Evolutionary conservation across 2,113 vertebrate genomes (phyloP), one percentile per base, ranked within the genome.

Genomic region (Alethe castanea): DNA sequence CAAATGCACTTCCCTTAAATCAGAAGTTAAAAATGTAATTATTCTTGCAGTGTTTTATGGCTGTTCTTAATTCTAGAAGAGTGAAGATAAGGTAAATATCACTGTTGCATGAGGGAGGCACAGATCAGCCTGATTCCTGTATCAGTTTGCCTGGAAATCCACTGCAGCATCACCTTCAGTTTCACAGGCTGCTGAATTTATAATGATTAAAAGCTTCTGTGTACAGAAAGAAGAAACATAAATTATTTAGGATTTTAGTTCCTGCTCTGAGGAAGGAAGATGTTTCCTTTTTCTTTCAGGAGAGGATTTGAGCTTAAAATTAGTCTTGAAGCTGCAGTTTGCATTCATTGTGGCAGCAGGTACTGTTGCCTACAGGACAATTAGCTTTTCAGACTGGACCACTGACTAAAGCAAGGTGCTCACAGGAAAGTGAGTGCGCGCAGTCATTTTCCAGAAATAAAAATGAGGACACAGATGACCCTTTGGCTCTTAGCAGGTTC

Each of bases 241-340:
- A 88, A 92, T 95, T 88, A 93, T 90, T 90, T 70, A 97, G 38
- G 14, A 54, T 54, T 90, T 80, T 80, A 62, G 28, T 57, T 67
- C 31, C 28, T 3, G 3, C 38, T 90, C 26, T 72, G 42, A 57
- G 59, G 11, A 44, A 45, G n/a, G 36, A 52, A 72, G 33, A 69
- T 4, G 8, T 35, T 88, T 81, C 18, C 12, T 71, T 60, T 87
- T 72, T 82, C 23, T 20, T 81, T 89, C 33, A n/a, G 57, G 28
- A 71, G 42, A 53, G 50, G 6, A 14, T 24, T 73, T 56, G 36
- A 65, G 22, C n/a, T 88, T 72, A 82, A 92, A 80, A 60, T 60
- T 62, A 83, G 45, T 73, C 23, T 20, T 5, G 7, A 72, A 59
- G 33, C 36, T 67, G 44, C 33, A 56, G 19, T 35, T 61, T 47